phyloP scores from a whole-genome alignment of 2,888 invertebrate species.

The Gastrophysa polygoni region DNA sequence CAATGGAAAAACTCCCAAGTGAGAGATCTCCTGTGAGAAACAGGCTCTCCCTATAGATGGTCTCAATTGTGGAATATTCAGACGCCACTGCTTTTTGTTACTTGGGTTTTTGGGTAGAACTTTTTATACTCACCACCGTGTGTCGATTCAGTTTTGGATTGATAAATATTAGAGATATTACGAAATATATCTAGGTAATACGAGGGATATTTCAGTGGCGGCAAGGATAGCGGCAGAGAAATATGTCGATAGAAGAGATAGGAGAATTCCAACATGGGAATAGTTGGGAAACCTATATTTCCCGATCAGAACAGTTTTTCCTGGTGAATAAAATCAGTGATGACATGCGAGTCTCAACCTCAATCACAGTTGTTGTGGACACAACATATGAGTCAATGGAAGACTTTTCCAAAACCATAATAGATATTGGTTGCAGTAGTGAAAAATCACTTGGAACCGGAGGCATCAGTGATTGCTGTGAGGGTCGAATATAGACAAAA shows the following conservation, averaged over 20 bases:
- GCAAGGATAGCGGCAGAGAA: background rate
- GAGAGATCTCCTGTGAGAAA: no score
- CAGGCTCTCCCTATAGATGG: no score
- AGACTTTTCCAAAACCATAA: background rate
- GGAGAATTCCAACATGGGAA: background rate
- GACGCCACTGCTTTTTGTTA: no score
- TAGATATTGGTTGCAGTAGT: background rate
- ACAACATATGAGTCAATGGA: background rate
- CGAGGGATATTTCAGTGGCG: background rate
- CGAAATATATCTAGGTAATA: no score
- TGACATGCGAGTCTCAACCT: background rate
- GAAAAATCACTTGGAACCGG: conserved; percentile 14
- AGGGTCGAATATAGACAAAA: conserved; percentile 5
- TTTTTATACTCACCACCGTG: no score
- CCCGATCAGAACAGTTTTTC: background rate
- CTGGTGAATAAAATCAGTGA: background rate
- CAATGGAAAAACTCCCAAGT: no score
- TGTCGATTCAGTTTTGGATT: no score
- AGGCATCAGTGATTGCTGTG: conserved; percentile 10
- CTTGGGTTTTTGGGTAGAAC: no score
- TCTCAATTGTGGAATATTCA: no score
- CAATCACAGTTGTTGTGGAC: background rate
- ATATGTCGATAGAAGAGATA: background rate
- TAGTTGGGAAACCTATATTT: background rate
- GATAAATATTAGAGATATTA: no score